phyloP scores from a whole-genome alignment of 2,113 vertebrate genomes.

The Myrmecophaga tridactyla region DNA sequence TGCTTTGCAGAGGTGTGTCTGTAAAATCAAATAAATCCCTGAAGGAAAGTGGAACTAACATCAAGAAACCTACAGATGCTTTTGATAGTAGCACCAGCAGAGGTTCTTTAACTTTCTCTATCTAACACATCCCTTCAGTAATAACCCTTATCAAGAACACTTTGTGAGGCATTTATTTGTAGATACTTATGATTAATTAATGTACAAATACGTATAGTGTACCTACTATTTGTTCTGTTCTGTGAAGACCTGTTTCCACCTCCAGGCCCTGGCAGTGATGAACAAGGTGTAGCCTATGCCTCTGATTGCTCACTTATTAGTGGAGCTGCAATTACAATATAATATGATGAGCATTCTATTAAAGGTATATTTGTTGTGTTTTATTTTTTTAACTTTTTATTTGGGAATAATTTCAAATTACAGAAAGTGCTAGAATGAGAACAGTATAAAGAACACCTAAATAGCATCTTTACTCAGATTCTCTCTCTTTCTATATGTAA shows the following conservation, averaged over 20 bases:
- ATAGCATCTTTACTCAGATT: not conserved
- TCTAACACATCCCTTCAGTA: not conserved
- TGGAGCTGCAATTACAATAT: not conserved
- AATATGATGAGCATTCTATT: not conserved
- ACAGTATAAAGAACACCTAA: not conserved
- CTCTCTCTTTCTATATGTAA: not conserved
- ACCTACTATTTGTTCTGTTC: not conserved
- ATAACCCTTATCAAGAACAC: not conserved
- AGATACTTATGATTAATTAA: not conserved
- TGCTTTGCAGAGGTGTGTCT: not conserved
- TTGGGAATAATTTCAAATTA: constrained; percentile 18
- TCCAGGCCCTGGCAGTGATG: not conserved
- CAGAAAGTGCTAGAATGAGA: not conserved
- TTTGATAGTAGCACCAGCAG: constrained; percentile 4
- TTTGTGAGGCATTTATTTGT: not conserved
- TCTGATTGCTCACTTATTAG: constrained; percentile 10
- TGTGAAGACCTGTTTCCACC: not conserved
- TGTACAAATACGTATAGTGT: not conserved
- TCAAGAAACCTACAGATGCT: not conserved
- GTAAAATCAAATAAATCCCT: not conserved
- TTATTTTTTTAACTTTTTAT: constrained; percentile 12
- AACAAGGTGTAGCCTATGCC: not conserved
- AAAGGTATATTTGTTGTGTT: not conserved
- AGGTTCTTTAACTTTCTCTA: not conserved
- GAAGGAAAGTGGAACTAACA: not conserved